Base-by-base conservation (phyloP, 2,113 vertebrate genomes). In the Anthoscopus minutus region DNA sequence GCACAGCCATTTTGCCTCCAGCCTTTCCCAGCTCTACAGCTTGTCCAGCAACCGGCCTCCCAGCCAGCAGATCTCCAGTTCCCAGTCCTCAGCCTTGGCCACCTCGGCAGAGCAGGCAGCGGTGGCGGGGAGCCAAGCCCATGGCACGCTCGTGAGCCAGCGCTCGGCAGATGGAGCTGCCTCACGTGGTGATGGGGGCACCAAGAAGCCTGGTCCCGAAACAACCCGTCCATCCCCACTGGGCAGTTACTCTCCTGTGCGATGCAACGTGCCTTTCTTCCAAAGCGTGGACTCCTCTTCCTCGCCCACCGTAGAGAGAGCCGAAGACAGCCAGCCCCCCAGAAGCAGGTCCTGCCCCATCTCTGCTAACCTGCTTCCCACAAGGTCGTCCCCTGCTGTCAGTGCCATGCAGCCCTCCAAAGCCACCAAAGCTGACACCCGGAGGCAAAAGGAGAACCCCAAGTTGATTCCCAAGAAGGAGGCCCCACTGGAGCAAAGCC, bases 221-320 rank as follows among this genome's bases (percentile, higher is more conserved):
- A 98, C 98, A n/a, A 98, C 98, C 0, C 98, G 99, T 5, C 99
- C 99, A 0, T 99, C 99, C 2, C 99, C 99, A 1, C 98, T 99
- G 40, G 99, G 99, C 48, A 99, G 99, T 92, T 99, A 99, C 93
- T 99, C 99, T 23, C 99, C 99, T 0, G 98, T 99, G 35, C 98
- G 97, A 31, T 98, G 98, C 93, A 97, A 98, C 25, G 97, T 97
- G 62, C 97, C 97, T 91, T 98, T 98, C 95, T 98, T 98, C 83
- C 97, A 97, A 84, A 98, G 98, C 72, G 94, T 97, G 21, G 98
- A 98, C 54, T 98, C 98, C 64, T 98, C 98, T 47, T 98, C 98
- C 96, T 98, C 98, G 2, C 98, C 98, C 7, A 96, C 98, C 2
- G 76, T 96, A 0, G 98, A 98, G 56, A 97, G 96, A 89, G 94